Evolutionary conservation across 1,140 invertebrate genomes (phyloP), one percentile per base, ranked within the genome.

Genomic region (Saccostrea echinata): DNA sequence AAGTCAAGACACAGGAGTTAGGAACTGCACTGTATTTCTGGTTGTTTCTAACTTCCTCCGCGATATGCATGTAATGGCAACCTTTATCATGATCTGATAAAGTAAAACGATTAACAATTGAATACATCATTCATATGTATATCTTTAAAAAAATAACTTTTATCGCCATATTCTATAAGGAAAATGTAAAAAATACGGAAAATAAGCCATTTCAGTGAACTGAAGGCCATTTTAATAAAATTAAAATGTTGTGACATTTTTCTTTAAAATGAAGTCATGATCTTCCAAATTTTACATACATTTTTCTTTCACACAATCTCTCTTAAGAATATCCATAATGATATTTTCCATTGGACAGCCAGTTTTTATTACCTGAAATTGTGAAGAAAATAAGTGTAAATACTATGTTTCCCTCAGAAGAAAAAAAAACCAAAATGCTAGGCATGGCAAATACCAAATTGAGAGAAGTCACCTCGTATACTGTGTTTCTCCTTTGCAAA

Each of bases 301-400:
- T 53, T 76, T 86, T 27, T 64, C 43, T 27, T 80, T 86, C 2
- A 51, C n/a, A 86, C 85, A 86, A n/a, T 86, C 52, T 76, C 53
- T 53, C 16, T 3, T 71, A 1, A 86, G 43, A 30, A 86, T 86
- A 30, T 86, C 68, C 35, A 55, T 18, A 0, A 86, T 27, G 16
- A 53, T 12, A 43, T 80, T 86, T 55, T 76, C 43, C 52, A 86
- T 21, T 1, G 68, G 24, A 76, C 64, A 86, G 27, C 18, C 43
- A 24, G 68, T 18, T 24, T 52, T 52, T n/a, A 86, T 64, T 6
- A 86, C 85, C 85, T 86, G 3, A 43, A 51, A 76, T n/a, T 51
- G 35, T 11, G 35, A 86, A 4, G 1, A 84, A 84, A 64, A 43
- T 30, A 83, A 43, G 4, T 2, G 43, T 43, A 43, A 43, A 43